These are phyloP conservation scores for Pterobdella sp. DNA, from an alignment of 2,888 invertebrate genomes.

Conservation along the genomic window DNA sequence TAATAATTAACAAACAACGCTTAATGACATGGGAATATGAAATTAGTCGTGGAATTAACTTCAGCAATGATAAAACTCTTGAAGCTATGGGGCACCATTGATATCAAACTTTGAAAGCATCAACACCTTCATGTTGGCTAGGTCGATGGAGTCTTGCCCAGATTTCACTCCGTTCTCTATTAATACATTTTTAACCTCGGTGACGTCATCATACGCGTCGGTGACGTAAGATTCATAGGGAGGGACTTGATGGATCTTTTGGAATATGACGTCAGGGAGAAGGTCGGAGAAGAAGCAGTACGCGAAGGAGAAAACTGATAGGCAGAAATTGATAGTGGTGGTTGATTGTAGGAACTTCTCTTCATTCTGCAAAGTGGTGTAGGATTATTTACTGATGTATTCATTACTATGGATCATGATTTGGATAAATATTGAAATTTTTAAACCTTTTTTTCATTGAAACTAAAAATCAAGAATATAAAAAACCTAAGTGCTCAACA, in stretches of 20 bases:
- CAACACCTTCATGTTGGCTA: no score
- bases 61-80: no score
- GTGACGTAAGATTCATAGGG: background rate
- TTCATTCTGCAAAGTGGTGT: conserved; percentile 2
- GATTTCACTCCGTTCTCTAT: background rate
- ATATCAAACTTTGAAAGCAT: no score
- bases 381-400: background rate
- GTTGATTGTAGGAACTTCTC: conserved; percentile 7
- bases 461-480: no score
- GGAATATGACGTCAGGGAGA: background rate
- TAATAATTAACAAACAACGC: no score
- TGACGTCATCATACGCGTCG: background rate
- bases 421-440: background rate
- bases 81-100: no score
- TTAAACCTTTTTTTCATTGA: no score
- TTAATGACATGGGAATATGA: no score
- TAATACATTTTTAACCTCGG: background rate
- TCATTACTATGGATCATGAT: background rate
- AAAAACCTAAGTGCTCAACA: no score
- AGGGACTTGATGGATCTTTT: background rate
- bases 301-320: conserved; percentile 16
- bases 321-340: conserved; percentile 12
- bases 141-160: background rate
- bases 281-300: conserved; percentile 23
- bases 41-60: no score